These are phyloP conservation scores for Orthonychiurus folsomi DNA, from an alignment of 2,888 invertebrate species.

Conservation along the genomic window DNA sequence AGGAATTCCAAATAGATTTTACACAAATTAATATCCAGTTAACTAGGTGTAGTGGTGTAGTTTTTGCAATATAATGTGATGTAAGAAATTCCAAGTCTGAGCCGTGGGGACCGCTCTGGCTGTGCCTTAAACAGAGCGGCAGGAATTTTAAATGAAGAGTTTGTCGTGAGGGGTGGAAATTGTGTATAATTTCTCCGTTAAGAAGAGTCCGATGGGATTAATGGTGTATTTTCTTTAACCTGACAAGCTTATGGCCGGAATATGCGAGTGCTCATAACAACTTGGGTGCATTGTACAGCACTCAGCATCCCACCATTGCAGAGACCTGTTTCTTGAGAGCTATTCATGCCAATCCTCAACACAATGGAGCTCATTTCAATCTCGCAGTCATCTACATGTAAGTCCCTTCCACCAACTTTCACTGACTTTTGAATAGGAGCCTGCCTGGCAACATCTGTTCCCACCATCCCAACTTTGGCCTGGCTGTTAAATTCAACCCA, in stretches of 20 bases:
- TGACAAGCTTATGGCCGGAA: conserved; percentile 70
- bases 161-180: too few relatives aligned
- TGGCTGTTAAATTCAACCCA: background rate
- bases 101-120: too few relatives aligned
- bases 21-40: too few relatives aligned
- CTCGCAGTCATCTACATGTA: conserved; percentile 73
- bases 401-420: conserved; percentile 41
- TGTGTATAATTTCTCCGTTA: too few relatives aligned
- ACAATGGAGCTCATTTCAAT: conserved; percentile 76
- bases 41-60: too few relatives aligned
- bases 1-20: too few relatives aligned
- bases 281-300: conserved; percentile 71
- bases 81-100: too few relatives aligned
- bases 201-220: too few relatives aligned
- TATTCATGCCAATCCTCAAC: conserved; percentile 61
- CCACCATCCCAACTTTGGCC: background rate
- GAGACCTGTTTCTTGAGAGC: conserved; percentile 68
- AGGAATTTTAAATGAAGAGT: too few relatives aligned
- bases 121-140: too few relatives aligned
- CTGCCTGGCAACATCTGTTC: background rate
- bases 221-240: too few relatives aligned
- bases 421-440: background rate
- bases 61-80: too few relatives aligned
- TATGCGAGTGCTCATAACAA: conserved; percentile 83
- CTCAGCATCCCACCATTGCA: conserved; percentile 53